These are phyloP conservation scores for Alligator sinensis DNA, from an alignment of 2,113 vertebrate species.

Conservation along the genomic window DNA sequence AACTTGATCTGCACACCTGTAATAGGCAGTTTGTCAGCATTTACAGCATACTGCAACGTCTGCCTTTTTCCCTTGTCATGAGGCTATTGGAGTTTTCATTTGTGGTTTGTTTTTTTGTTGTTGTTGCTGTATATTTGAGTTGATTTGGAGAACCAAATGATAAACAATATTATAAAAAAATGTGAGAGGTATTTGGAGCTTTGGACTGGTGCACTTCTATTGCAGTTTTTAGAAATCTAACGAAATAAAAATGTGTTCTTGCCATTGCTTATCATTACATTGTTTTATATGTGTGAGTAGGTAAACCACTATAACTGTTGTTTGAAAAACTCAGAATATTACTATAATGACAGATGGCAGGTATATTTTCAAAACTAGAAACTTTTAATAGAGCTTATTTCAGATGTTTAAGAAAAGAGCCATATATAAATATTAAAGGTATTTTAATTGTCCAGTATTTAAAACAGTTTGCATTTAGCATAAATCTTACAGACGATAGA, in stretches of 20 bases:
- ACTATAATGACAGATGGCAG: neutral
- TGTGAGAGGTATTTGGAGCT: neutral
- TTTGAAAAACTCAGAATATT: neutral
- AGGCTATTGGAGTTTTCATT: neutral
- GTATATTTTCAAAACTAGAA: neutral
- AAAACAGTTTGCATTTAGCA: slow-evolving; percentile 57
- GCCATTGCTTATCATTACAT: neutral
- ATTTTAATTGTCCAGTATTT: slow-evolving; percentile 11
- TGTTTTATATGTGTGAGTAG: neutral
- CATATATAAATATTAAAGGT: neutral
- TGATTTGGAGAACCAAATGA: neutral
- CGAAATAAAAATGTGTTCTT: neutral
- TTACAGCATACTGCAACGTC: neutral
- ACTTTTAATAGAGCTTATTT: neutral
- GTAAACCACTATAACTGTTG: neutral
- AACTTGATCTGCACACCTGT: neutral
- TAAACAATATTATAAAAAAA: neutral
- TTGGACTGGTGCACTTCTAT: neutral
- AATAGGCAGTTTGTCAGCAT: neutral
- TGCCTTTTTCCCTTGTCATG: neutral
- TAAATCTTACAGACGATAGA: slow-evolving; percentile 56
- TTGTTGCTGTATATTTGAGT: neutral
- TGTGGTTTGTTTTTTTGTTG: neutral
- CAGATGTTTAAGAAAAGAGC: neutral
- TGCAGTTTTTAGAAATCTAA: neutral